These are phyloP conservation scores for Serranus cabrilla DNA, from an alignment of 2,797 vertebrate genomes.

Conservation along the genomic window DNA sequence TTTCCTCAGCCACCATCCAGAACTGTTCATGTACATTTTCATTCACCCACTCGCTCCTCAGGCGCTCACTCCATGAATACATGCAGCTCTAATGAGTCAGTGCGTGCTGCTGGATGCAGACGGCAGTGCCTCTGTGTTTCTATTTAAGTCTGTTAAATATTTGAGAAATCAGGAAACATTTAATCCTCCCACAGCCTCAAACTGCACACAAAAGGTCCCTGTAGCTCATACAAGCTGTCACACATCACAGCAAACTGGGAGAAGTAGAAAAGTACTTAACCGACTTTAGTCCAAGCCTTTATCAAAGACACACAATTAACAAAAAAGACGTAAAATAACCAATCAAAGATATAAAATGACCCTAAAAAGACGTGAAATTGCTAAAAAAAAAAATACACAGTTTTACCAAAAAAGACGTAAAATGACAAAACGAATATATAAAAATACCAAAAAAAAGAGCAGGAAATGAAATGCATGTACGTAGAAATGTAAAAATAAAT, in stretches of 20 bases:
- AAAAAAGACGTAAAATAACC: too few relatives aligned
- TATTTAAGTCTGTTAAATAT: not conserved
- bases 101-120: constrained; percentile 19
- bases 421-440: too few relatives aligned
- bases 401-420: too few relatives aligned
- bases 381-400: too few relatives aligned
- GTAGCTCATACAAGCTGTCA: not conserved
- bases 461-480: too few relatives aligned
- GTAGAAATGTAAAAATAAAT: too few relatives aligned
- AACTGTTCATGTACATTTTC: constrained; percentile 17
- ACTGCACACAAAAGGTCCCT: not conserved
- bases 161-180: not conserved
- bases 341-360: too few relatives aligned
- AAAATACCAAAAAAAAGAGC: too few relatives aligned
- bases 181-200: not conserved
- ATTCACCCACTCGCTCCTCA: constrained; percentile 15
- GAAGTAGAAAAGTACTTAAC: not conserved
- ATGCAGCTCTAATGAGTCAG: constrained; percentile 15
- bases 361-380: too few relatives aligned
- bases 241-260: not conserved
- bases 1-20: constrained; percentile 9
- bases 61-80: not conserved
- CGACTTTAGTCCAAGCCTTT: not conserved
- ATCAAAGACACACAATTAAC: too few relatives aligned
- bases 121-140: not conserved